Percentiles rank a stretch among this genome's conserved stretches.
Evolutionary conservation across 1,140 invertebrate species (phyloP).

Genomic region (Drosophila lowei): DNA sequence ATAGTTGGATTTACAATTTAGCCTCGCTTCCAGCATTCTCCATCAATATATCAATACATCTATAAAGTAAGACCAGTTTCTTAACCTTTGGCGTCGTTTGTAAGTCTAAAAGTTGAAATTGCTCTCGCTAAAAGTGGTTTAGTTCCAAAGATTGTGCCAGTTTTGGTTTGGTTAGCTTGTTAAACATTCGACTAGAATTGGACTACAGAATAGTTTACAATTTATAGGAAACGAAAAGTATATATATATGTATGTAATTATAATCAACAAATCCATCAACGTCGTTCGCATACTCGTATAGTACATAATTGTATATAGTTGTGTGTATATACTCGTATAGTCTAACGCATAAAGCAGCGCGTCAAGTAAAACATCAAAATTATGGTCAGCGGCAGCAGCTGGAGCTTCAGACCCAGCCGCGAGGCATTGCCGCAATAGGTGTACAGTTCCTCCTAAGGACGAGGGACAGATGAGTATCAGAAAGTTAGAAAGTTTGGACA

Average conservation of each 20-base stretch:
- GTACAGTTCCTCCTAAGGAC: conserved; percentile 66
- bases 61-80: conserved; percentile 53
- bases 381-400: conserved; percentile 73
- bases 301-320: conserved; percentile 52
- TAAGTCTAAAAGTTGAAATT: conserved; percentile 75
- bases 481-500: background rate
- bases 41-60: conserved; percentile 32
- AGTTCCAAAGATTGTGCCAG: conserved; percentile 65
- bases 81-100: conserved; percentile 69
- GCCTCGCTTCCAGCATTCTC: conserved; percentile 7
- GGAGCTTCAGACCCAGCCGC: conserved; percentile 60
- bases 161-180: conserved; percentile 52
- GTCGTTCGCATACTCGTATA: conserved; percentile 39
- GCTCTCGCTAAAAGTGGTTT: conserved; percentile 60
- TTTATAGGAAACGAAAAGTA: conserved; percentile 38
- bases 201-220: conserved; percentile 67
- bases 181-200: conserved; percentile 74
- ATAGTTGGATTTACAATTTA: conserved; percentile 33
- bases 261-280: conserved; percentile 62
- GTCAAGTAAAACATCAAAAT: conserved; percentile 78
- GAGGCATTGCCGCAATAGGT: conserved; percentile 81
- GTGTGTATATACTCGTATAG: conserved; percentile 39
- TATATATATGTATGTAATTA: conserved; percentile 5
- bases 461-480: background rate
- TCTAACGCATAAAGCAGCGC: conserved; percentile 71